Evolutionary conservation across 2,888 invertebrate species (phyloP).

Genomic region (Macrophya annulata): DNA sequence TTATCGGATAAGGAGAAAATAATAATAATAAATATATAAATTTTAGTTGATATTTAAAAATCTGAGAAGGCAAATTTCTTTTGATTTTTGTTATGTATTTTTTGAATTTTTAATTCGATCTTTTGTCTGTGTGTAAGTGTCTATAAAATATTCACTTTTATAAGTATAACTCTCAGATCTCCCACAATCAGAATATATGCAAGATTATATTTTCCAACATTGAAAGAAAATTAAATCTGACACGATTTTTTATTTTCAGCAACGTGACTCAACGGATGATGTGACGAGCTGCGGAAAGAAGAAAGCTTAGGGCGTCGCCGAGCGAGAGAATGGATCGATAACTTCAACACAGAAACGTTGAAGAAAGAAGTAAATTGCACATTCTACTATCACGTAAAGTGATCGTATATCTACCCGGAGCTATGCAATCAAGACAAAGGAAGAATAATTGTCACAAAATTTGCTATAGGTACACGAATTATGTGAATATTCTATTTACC

Average conservation of each 20-base stretch:
- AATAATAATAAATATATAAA: background rate
- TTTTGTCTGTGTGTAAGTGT: background rate
- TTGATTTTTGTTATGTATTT: background rate
- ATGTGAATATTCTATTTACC: background rate
- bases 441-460: background rate
- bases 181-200: background rate
- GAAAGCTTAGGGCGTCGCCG: slow-evolving; percentile 31
- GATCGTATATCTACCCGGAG: background rate
- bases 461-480: too few relatives aligned
- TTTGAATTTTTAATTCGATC: background rate
- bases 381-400: background rate
- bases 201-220: background rate
- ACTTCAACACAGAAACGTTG: slow-evolving; percentile 15
- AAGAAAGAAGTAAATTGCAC: slow-evolving; percentile 32
- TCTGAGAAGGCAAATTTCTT: background rate
- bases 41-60: background rate
- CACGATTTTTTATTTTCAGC: slow-evolving; percentile 5
- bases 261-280: slow-evolving; percentile 3
- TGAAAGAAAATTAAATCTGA: background rate
- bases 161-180: background rate
- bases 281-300: slow-evolving; percentile 23
- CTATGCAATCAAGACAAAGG: background rate
- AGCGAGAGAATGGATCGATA: slow-evolving; percentile 34
- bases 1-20: background rate
- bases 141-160: background rate